Percentiles rank a stretch among this genome's conserved stretches.
Conservation (phyloP, 2,888 invertebrate genomes). For the Lasioglossum vierecki region DNA sequence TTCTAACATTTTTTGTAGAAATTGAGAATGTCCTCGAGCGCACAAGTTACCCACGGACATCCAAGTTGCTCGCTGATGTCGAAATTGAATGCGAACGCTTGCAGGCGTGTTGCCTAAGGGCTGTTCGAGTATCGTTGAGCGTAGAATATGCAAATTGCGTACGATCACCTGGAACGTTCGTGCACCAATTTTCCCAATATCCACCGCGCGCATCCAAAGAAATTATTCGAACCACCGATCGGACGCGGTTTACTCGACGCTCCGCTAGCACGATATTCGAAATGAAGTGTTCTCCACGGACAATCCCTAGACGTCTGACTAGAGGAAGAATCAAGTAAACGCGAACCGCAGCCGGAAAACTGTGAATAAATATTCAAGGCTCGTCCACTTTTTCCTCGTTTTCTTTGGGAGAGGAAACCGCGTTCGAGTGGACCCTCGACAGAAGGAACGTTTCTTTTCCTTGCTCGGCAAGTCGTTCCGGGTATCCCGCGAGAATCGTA, state of each 20-base stretch:
- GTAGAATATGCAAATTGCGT: neutral
- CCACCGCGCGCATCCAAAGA: neutral
- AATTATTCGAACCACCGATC: constrained; percentile 23
- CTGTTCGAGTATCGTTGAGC: neutral
- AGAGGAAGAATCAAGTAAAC: constrained; percentile 54
- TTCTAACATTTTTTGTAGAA: neutral
- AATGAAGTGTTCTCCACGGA: constrained; percentile 30
- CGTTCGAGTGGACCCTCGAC: constrained; percentile 62
- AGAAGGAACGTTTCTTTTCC: constrained; percentile 56
- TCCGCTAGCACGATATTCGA: constrained; percentile 33
- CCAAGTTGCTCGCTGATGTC: neutral
- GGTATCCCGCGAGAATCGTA: constrained; percentile 62
- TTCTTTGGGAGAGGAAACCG: constrained; percentile 26
- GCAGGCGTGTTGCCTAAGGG: neutral
- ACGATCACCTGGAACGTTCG: neutral
- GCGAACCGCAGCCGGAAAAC: constrained; percentile 50
- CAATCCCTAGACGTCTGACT: constrained; percentile 50
- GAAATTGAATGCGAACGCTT: neutral
- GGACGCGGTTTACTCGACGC: constrained; percentile 5
- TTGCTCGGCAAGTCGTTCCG: constrained; percentile 45
- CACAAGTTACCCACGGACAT: neutral
- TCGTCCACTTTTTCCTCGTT: constrained; percentile 42
- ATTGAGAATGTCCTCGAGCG: neutral
- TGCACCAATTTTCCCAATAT: neutral
- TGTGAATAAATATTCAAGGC: constrained; percentile 73